Percentiles rank a stretch among this genome's conserved stretches.
Conservation (phyloP, 2,888 invertebrate genomes). For the Cryptus viduatorius region DNA sequence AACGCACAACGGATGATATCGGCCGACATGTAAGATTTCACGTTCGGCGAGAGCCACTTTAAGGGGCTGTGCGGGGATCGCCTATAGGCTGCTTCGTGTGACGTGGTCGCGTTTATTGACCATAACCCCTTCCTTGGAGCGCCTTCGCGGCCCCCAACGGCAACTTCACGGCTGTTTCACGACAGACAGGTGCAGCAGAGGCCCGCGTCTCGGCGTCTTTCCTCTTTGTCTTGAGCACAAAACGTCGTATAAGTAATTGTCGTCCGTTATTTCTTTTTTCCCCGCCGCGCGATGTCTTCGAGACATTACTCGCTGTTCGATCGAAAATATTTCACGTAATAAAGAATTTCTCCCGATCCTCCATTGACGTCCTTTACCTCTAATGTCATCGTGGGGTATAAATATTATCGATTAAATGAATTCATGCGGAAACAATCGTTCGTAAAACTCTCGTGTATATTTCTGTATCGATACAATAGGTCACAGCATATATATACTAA, state of each 20-base stretch:
- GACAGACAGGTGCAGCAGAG: conserved; percentile 67
- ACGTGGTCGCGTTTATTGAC: conserved; percentile 85
- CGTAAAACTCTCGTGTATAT: conserved; percentile 20
- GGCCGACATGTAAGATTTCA: conserved; percentile 83
- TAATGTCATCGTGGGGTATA: background rate
- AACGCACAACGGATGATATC: conserved; percentile 79
- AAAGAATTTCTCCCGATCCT: conserved; percentile 1
- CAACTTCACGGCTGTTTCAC: conserved; percentile 78
- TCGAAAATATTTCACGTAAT: conserved; percentile 15
- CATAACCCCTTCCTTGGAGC: conserved; percentile 83
- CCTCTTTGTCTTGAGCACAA: conserved; percentile 36
- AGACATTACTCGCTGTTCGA: background rate
- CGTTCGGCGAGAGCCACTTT: conserved; percentile 79
- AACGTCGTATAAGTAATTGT: conserved; percentile 54
- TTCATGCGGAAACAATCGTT: background rate
- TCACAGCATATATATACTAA: background rate
- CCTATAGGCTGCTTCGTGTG: conserved; percentile 83
- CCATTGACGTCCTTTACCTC: background rate
- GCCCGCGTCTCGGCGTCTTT: conserved; percentile 17
- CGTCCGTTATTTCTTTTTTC: conserved; percentile 15
- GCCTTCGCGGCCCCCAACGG: conserved; percentile 72
- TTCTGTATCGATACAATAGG: conserved; percentile 14
- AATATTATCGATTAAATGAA: background rate
- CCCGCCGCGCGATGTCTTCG: background rate
- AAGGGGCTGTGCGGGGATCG: conserved; percentile 82